Conservation (phyloP, 2,113 vertebrate species). For the Crotophaga sulcirostris region DNA sequence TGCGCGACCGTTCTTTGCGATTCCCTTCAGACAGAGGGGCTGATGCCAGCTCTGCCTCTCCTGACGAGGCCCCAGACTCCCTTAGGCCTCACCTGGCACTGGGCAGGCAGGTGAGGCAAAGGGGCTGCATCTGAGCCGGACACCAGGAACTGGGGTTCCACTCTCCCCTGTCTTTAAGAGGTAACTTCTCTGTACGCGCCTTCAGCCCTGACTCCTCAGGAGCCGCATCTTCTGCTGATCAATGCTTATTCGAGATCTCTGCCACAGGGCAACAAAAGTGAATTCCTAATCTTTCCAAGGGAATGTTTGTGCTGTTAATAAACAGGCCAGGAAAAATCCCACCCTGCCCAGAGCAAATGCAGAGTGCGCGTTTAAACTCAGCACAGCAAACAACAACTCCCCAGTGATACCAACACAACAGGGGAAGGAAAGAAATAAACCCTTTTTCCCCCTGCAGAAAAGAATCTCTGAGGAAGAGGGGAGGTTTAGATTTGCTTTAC, state of each 20-base stretch:
- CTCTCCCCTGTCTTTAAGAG: not conserved
- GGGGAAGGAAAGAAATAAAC: not conserved
- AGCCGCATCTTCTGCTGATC: not conserved
- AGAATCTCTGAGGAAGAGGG: not conserved
- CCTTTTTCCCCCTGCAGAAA: not conserved
- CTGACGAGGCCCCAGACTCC: not conserved
- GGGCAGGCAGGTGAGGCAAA: not conserved
- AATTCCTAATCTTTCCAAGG: not conserved
- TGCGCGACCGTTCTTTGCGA: accelerated
- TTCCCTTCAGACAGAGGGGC: not conserved
- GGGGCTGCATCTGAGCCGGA: not conserved
- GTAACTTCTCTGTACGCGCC: not conserved
- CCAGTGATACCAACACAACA: not conserved
- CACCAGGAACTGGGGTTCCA: not conserved
- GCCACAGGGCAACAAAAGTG: not conserved
- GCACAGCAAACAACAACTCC: too few relatives aligned
- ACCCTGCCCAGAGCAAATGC: not conserved
- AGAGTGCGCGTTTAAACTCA: too few relatives aligned
- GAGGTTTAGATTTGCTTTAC: not conserved
- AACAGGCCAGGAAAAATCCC: not conserved
- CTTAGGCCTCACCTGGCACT: not conserved
- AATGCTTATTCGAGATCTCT: not conserved
- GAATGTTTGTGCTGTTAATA: not conserved
- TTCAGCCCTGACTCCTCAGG: not conserved
- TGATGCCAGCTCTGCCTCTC: not conserved